Conservation (phyloP, 2,113 vertebrate genomes). For the Pteropus alecto region DNA sequence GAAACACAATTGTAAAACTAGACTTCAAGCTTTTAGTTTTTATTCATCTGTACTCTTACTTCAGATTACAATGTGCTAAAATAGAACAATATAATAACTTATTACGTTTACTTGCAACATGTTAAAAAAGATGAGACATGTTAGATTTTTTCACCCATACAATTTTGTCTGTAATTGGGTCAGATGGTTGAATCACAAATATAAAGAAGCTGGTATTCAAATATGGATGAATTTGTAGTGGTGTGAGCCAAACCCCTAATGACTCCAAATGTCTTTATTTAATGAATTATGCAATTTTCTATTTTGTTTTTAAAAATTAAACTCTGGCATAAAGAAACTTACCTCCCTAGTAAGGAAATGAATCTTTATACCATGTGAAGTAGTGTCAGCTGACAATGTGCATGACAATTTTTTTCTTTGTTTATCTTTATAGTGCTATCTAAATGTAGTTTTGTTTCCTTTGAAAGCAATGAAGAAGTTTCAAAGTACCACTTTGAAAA, state of each 20-base stretch:
- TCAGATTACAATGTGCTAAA: background rate
- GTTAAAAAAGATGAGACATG: background rate
- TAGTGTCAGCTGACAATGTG: background rate
- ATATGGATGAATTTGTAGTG: background rate
- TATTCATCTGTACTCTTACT: background rate
- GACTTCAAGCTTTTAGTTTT: background rate
- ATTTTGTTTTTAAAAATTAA: background rate
- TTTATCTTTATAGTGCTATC: background rate
- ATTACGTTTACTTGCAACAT: background rate
- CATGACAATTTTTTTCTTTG: background rate
- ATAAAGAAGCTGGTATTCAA: background rate
- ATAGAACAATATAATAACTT: background rate
- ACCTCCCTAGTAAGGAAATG: background rate
- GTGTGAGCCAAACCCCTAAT: background rate
- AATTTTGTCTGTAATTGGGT: background rate
- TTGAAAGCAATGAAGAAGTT: background rate
- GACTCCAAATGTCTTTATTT: background rate
- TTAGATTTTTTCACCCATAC: background rate
- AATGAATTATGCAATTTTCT: background rate
- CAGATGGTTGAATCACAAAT: background rate
- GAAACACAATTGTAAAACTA: background rate
- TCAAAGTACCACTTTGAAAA: background rate
- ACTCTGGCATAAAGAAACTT: background rate
- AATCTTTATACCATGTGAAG: background rate
- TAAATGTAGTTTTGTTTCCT: background rate